These are phyloP conservation scores for Temnopleurus reevesii DNA, from an alignment of 53 echinoderm and acorn worm genomes.

Conservation along the genomic window DNA sequence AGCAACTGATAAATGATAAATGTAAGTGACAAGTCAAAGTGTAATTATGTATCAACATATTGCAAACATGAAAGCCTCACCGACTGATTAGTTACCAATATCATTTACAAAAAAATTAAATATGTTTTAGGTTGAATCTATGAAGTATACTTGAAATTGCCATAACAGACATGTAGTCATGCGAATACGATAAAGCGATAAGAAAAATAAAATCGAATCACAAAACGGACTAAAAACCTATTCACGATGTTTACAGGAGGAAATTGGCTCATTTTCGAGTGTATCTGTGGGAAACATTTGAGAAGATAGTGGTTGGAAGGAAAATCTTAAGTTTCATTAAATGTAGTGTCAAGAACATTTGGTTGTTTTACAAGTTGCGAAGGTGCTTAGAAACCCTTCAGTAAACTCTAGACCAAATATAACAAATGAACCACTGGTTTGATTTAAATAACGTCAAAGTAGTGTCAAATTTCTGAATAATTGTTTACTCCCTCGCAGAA, in stretches of 20 bases:
- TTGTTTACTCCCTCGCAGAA: background rate
- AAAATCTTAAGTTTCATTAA: slow-evolving; percentile 24
- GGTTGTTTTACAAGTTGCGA: slow-evolving; percentile 10
- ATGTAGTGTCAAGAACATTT: slow-evolving; percentile 20
- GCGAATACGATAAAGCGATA: no score
- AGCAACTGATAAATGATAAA: no score
- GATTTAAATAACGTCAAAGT: background rate
- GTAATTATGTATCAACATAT: no score
- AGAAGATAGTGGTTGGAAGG: slow-evolving; percentile 18
- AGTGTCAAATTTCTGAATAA: background rate
- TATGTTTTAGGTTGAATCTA: no score
- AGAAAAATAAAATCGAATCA: no score
- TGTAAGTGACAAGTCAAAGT: no score
- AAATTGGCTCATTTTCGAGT: slow-evolving; percentile 30
- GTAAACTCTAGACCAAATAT: background rate
- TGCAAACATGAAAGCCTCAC: no score
- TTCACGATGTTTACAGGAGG: background rate
- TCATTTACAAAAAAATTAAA: no score
- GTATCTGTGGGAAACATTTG: slow-evolving; percentile 35
- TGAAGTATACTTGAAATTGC: no score
- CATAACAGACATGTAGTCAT: no score
- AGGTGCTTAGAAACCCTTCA: background rate
- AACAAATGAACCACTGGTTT: background rate
- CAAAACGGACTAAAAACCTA: no score
- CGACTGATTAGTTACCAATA: no score